Evolutionary conservation across 2,113 vertebrate genomes (phyloP).

Genomic region (Sylvia atricapilla): DNA sequence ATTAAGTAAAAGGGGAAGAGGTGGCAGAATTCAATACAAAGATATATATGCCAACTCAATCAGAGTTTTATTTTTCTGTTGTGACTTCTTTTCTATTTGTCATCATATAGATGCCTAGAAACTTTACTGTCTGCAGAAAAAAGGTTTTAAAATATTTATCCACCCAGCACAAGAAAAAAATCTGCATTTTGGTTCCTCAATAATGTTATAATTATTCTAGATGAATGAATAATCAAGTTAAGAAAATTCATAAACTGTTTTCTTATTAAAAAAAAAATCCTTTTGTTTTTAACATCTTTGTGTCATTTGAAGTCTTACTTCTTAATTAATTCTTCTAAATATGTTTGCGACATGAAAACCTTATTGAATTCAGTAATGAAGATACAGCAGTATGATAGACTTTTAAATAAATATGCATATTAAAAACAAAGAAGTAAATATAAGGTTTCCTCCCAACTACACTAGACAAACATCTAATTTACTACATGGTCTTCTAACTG

Average conservation of each 20-base stretch:
- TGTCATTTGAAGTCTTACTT: neutral
- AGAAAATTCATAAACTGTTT: neutral
- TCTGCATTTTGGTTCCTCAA: neutral
- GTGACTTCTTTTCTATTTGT: neutral
- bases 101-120: neutral
- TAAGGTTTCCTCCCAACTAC: neutral
- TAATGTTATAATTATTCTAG: neutral
- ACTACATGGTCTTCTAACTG: neutral
- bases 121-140: neutral
- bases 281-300: neutral
- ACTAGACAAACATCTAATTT: constrained; percentile 1
- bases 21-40: neutral
- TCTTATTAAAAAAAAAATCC: neutral
- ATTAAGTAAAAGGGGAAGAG: neutral
- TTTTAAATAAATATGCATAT: constrained; percentile 49
- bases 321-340: neutral
- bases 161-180: neutral
- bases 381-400: neutral
- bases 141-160: neutral
- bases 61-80: neutral
- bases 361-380: neutral
- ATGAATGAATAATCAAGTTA: neutral
- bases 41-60: neutral
- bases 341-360: neutral
- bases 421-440: neutral